These are phyloP conservation scores for Semaprochilodus insignis DNA, from an alignment of 2,797 vertebrate species.

Conservation along the genomic window DNA sequence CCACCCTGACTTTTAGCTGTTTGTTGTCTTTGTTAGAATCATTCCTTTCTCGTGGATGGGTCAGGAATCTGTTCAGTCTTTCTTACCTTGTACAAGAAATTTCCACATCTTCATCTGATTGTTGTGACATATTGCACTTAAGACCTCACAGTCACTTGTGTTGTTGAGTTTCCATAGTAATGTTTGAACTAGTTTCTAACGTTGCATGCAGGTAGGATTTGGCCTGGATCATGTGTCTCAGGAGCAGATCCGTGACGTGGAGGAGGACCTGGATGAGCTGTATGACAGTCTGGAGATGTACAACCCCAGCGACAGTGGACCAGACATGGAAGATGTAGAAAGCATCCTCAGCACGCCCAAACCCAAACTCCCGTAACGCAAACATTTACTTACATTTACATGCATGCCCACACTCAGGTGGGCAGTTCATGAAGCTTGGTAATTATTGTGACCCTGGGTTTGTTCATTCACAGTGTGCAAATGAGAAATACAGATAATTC, in stretches of 20 bases:
- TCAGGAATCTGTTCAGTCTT: background rate
- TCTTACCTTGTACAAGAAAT: background rate
- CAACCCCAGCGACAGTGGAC: slow-evolving; percentile 97
- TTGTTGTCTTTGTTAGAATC: background rate
- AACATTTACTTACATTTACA: slow-evolving; percentile 5
- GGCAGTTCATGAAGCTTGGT: background rate
- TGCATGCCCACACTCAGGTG: slow-evolving; percentile 3
- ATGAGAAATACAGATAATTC: background rate
- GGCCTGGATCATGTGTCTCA: slow-evolving; percentile 88
- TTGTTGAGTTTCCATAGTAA: background rate
- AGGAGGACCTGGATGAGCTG: slow-evolving; percentile 95
- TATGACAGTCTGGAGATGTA: slow-evolving; percentile 98
- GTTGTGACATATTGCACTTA: background rate
- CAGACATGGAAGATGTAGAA: slow-evolving; percentile 95
- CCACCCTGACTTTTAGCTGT: background rate
- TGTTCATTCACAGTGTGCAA: background rate
- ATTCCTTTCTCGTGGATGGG: background rate
- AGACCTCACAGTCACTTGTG: background rate
- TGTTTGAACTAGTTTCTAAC: slow-evolving; percentile 8
- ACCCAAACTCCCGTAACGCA: slow-evolving; percentile 77
- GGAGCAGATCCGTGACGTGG: slow-evolving; percentile 95
- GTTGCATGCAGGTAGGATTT: slow-evolving; percentile 84
- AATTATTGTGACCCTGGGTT: background rate
- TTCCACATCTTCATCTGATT: background rate
- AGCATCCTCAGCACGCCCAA: slow-evolving; percentile 97